These are phyloP conservation scores for Drosophila kambysellisi DNA, from an alignment of 2,888 invertebrate species.

Conservation along the genomic window DNA sequence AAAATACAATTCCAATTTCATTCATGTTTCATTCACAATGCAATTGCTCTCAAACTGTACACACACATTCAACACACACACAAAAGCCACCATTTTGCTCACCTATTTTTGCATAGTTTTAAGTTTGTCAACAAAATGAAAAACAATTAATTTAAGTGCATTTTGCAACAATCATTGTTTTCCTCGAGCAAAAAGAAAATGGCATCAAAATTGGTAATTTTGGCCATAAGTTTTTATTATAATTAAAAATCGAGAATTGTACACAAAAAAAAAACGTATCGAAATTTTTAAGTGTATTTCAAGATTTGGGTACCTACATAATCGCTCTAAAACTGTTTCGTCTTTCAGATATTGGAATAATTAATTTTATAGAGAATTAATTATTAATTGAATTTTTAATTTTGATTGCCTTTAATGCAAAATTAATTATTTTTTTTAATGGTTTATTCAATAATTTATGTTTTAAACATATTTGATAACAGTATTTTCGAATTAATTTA, in stretches of 20 bases:
- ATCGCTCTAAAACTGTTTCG: not conserved
- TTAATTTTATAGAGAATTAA: too few relatives aligned
- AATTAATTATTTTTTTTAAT: too few relatives aligned
- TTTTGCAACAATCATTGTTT: conserved; percentile 33
- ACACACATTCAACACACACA: conserved; percentile 6
- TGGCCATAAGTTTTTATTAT: conserved; percentile 61
- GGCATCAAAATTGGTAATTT: conserved; percentile 43
- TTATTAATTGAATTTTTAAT: too few relatives aligned
- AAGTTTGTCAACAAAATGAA: conserved; percentile 57
- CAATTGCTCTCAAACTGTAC: conserved; percentile 63
- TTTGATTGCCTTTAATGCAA: not conserved
- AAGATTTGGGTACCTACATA: not conserved
- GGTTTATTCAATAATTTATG: not conserved
- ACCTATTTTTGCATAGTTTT: conserved; percentile 67
- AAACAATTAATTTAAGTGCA: conserved; percentile 60
- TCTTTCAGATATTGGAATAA: too few relatives aligned
- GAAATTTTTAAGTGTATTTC: not conserved
- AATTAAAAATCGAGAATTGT: conserved; percentile 61
- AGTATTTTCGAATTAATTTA: not conserved
- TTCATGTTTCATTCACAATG: conserved; percentile 35
- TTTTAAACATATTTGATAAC: not conserved
- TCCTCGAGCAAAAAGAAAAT: conserved; percentile 24
- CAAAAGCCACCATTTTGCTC: conserved; percentile 61
- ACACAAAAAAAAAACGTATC: conserved; percentile 24
- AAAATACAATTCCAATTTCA: conserved; percentile 42